Evolutionary conservation across 2,113 vertebrate genomes (phyloP).

Genomic region (Xiphophorus couchianus): DNA sequence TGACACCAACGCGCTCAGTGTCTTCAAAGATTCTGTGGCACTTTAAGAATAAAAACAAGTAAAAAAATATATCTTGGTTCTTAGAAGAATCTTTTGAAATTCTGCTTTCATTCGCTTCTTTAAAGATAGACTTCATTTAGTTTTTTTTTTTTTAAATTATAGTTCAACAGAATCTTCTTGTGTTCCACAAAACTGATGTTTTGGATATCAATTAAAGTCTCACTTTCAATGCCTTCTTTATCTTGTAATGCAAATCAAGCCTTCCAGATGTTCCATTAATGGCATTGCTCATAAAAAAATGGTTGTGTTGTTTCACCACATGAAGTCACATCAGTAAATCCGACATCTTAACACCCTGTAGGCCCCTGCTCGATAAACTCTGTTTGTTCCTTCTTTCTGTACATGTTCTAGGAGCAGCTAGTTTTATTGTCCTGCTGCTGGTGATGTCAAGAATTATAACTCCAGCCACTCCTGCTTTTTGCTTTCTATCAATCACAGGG

Average conservation of each 20-base stretch:
- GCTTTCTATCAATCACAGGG: conserved; percentile 65
- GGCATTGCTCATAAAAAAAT: conserved; percentile 43
- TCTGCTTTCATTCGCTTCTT: neutral
- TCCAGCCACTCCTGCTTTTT: conserved; percentile 48
- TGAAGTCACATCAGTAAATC: conserved; percentile 64
- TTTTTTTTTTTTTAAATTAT: neutral
- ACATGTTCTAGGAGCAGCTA: conserved; percentile 48
- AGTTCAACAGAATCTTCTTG: neutral
- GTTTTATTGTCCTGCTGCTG: conserved; percentile 63
- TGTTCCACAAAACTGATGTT: neutral
- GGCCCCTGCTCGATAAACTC: conserved; percentile 26
- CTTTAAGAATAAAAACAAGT: neutral
- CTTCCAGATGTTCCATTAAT: conserved; percentile 15
- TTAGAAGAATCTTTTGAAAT: neutral
- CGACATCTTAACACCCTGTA: conserved; percentile 34
- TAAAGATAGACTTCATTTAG: neutral
- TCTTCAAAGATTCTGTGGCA: neutral
- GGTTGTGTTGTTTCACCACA: conserved; percentile 48
- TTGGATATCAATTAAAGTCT: neutral
- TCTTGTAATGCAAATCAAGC: conserved; percentile 19
- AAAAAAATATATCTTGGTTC: neutral
- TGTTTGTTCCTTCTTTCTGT: conserved; percentile 45
- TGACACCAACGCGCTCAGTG: neutral
- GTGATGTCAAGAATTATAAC: conserved; percentile 71
- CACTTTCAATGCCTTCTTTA: neutral